Evolutionary conservation across 2,888 invertebrate genomes (phyloP).

Genomic region (Cabera pusaria): DNA sequence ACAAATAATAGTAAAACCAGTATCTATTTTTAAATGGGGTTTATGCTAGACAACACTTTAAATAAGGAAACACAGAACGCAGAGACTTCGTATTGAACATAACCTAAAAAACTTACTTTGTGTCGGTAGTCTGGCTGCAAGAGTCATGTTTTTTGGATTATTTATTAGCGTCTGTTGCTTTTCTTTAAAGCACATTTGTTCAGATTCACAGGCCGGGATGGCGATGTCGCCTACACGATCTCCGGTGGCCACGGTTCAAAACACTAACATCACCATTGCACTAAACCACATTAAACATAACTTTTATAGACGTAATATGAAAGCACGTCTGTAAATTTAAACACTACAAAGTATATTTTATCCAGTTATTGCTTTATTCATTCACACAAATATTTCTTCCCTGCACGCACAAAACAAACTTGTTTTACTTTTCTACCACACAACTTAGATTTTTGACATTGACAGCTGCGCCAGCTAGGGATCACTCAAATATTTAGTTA

Average conservation of each 20-base stretch:
- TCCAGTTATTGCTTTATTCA: too few species aligned
- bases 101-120: constrained; percentile 56
- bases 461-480: background rate
- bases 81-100: background rate
- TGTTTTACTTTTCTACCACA: background rate
- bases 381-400: too few species aligned
- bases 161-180: constrained; percentile 51
- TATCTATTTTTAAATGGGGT: too few species aligned
- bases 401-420: too few species aligned
- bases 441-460: constrained; percentile 12
- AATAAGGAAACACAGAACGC: too few species aligned
- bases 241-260: constrained; percentile 55
- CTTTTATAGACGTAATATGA: background rate
- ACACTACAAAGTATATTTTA: constrained; percentile 1
- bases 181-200: constrained; percentile 63
- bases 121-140: constrained; percentile 63
- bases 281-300: background rate
- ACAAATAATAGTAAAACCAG: too few species aligned
- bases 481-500: too few species aligned
- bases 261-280: constrained; percentile 18
- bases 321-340: background rate
- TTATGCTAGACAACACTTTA: too few species aligned
- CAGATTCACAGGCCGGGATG: constrained; percentile 40
- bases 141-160: constrained; percentile 64
- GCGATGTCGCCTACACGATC: constrained; percentile 44